Evolutionary conservation across 2,888 invertebrate species (phyloP).

Genomic region (Acronicta psi): DNA sequence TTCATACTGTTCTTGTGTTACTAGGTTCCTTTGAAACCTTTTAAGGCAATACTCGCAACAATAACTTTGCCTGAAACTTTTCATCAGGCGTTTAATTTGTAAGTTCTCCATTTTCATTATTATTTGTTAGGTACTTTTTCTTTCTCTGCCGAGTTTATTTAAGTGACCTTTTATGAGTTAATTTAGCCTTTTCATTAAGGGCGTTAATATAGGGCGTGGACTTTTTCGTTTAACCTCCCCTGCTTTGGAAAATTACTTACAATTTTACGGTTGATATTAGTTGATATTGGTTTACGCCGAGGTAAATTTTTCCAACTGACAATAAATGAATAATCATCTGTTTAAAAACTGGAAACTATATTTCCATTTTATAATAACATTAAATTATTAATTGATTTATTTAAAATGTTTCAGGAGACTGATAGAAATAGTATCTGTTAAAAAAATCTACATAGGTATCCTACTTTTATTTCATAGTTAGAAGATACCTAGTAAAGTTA

Average conservation of each 20-base stretch:
- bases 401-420: too few species aligned
- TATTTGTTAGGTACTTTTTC: slow-evolving; percentile 21
- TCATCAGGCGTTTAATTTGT: slow-evolving; percentile 56
- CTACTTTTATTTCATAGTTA: too few species aligned
- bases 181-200: slow-evolving; percentile 21
- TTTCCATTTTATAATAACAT: too few species aligned
- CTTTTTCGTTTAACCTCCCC: neutral
- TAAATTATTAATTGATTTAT: too few species aligned
- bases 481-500: too few species aligned
- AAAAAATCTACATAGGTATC: too few species aligned
- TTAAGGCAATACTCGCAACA: slow-evolving; percentile 48
- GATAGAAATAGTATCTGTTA: too few species aligned
- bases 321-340: too few species aligned
- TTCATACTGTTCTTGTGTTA: slow-evolving; percentile 26
- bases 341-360: too few species aligned
- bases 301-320: too few species aligned
- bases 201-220: neutral
- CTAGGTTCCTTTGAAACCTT: slow-evolving; percentile 44
- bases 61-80: slow-evolving; percentile 53
- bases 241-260: slow-evolving; percentile 5
- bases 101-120: slow-evolving; percentile 34
- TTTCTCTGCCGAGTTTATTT: slow-evolving; percentile 14
- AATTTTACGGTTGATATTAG: too few species aligned
- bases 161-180: slow-evolving; percentile 13
- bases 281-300: too few species aligned